Evolutionary conservation across 2,113 vertebrate genomes (phyloP).

Genomic region (Platycercus adscitus): DNA sequence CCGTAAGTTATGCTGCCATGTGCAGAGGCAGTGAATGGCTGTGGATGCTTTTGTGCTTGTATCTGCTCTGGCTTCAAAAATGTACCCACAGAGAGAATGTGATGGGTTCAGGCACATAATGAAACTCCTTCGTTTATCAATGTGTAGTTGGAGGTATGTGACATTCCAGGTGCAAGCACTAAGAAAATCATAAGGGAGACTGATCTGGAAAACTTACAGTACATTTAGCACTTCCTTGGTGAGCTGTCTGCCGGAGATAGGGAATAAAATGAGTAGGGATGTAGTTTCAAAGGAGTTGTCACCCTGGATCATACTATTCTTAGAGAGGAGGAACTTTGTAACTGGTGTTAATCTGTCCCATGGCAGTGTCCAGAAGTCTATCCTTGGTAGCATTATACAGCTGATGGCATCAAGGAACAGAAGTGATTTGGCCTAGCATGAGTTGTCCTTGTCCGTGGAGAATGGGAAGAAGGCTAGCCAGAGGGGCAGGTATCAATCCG

Average conservation of each 20-base stretch:
- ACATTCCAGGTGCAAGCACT: background rate
- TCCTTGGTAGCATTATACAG: background rate
- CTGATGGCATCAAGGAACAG: background rate
- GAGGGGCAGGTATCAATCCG: background rate
- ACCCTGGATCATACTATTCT: background rate
- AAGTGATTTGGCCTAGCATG: background rate
- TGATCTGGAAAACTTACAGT: background rate
- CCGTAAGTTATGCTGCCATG: background rate
- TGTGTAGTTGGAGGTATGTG: background rate
- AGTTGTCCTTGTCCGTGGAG: background rate
- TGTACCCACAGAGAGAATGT: background rate
- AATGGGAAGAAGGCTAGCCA: background rate
- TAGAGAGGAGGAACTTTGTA: background rate
- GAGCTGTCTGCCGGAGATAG: background rate
- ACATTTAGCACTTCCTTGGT: background rate
- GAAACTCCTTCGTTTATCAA: background rate
- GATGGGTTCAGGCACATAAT: background rate
- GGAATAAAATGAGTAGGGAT: background rate
- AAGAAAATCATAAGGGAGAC: background rate
- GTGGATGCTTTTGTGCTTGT: background rate
- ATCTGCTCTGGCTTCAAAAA: background rate
- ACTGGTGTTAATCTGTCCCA: background rate
- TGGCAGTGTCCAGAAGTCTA: background rate
- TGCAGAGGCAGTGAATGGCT: background rate
- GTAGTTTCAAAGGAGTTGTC: background rate